phyloP scores from a whole-genome alignment of 2,113 vertebrate species.

The Seriola rivoliana region DNA sequence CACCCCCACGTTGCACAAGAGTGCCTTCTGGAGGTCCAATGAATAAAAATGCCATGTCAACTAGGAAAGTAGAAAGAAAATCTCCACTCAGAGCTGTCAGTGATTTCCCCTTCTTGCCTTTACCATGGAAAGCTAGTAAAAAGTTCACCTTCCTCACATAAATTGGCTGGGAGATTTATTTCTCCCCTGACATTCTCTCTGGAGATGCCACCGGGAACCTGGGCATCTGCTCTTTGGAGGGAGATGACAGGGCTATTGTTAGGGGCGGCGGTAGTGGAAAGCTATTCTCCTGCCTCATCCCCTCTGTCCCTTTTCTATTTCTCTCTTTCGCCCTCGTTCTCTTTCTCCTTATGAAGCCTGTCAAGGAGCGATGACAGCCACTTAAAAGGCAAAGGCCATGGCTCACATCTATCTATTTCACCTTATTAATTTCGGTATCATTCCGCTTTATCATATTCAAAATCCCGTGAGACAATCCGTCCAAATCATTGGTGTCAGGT shows the following conservation, averaged over 20 bases:
- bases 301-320: conserved; percentile 41
- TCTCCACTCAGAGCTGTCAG: conserved; percentile 76
- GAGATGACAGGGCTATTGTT: conserved; percentile 83
- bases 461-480: conserved; percentile 47
- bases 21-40: conserved; percentile 72
- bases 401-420: conserved; percentile 62
- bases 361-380: conserved; percentile 67
- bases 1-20: conserved; percentile 72
- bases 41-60: conserved; percentile 83
- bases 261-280: conserved; percentile 61
- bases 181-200: conserved; percentile 79
- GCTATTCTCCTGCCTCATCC: conserved; percentile 65
- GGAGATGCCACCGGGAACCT: conserved; percentile 80
- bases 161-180: conserved; percentile 84
- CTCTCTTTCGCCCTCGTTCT: conserved; percentile 29
- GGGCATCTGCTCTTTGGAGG: conserved; percentile 74
- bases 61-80: conserved; percentile 72
- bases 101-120: conserved; percentile 69
- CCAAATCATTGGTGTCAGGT: conserved; percentile 48
- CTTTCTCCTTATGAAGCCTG: conserved; percentile 58
- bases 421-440: conserved; percentile 75
- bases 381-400: conserved; percentile 73
- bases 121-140: conserved; percentile 72
- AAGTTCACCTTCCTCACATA: conserved; percentile 82
- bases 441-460: conserved; percentile 61